Percentiles rank a stretch among this genome's conserved stretches.
Conservation (phyloP, 2,888 invertebrate species). For the Macrosiphum euphorbiae region DNA sequence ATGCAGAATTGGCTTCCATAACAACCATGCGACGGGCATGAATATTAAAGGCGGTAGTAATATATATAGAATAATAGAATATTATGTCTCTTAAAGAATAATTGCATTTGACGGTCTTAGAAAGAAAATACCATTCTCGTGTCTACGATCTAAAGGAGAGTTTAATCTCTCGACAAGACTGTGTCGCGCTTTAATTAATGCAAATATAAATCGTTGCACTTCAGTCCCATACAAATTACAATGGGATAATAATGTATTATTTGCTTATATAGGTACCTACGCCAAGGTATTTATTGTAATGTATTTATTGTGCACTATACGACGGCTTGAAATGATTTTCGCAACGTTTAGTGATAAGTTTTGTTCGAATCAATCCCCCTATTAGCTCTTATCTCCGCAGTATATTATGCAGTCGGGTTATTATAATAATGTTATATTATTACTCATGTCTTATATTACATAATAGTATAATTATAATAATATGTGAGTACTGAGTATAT, state of each 20-base stretch:
- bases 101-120: not conserved
- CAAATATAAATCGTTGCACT: not conserved
- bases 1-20: not conserved
- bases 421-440: not conserved
- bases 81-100: not conserved
- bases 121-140: not conserved
- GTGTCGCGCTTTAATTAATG: not conserved
- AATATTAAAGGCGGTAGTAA: not conserved
- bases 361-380: not conserved
- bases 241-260: not conserved
- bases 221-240: not conserved
- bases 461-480: not conserved
- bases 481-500: not conserved
- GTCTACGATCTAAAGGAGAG: not conserved
- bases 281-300: not conserved
- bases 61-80: not conserved
- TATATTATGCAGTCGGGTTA: not conserved
- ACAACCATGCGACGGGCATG: not conserved
- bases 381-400: not conserved
- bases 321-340: not conserved
- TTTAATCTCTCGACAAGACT: not conserved
- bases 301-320: not conserved
- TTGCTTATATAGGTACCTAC: not conserved
- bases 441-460: not conserved
- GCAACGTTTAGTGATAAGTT: not conserved